Evolutionary conservation across 1,140 invertebrate species (phyloP), one percentile per base, ranked within the genome.

Genomic region (Drosophila lini): DNA sequence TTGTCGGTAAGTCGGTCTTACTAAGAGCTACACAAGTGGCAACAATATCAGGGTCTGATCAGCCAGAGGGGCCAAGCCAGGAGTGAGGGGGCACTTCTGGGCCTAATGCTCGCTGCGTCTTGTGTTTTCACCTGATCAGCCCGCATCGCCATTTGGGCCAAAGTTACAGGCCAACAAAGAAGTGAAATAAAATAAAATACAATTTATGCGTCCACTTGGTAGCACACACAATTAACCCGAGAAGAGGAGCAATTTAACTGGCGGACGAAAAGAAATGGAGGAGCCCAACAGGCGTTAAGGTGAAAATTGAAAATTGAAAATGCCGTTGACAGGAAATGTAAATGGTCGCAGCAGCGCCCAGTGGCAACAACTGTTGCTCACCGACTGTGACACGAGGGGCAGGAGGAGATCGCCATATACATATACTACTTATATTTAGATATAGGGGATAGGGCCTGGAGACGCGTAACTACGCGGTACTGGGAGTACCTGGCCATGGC

Each of bases 401-500:
- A 59, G 45, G 42, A 42, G 45, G 56, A 45, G 55, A 34, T 28
- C 38, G 61, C 22, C 31, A 32, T 31, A 50, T 31, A 32, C 22
- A 50, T 31, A 32, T 13, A 34, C 11, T 8, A 38, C 38, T 13
- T 34, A 32, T 41, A 61, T 40, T 34, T 31, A 63, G 61, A 75
- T 78, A 88, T 88, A 88, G 74, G 84, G 84, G 84, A 88, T 88
- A 81, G 85, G 81, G 80, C 84, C 84, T 80, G 53, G 56, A 89
- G 74, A 89, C 77, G 84, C 55, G 59, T 79, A 79, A 78, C 63
- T 67, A 47, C 63, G 64, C 76, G 75, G 56, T 74, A 55, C 55
- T 74, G 59, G 53, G 28, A 42, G 22, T 55, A 63, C 48, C 44
- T 69, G 56, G 57, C 67, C 61, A 75, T 71, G 78, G 74, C 76